phyloP scores from a whole-genome alignment of 2,113 vertebrate genomes.

The Nothobranchius kuhntae region DNA sequence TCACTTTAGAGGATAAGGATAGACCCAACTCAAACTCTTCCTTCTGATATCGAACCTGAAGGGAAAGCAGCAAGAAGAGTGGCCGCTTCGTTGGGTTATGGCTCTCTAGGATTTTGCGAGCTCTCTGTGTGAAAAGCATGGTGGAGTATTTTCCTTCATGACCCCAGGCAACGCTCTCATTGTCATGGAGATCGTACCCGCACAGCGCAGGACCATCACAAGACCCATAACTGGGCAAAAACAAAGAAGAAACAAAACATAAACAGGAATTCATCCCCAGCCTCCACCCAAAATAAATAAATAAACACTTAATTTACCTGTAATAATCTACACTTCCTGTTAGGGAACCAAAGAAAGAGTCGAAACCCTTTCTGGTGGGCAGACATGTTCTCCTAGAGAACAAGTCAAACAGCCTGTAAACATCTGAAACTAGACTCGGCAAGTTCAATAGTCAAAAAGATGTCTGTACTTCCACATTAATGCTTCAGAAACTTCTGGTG shows the following conservation, averaged over 20 bases:
- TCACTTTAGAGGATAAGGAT: background rate
- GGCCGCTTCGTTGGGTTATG: slow-evolving; percentile 84
- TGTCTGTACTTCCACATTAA: no score
- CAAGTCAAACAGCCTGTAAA: background rate
- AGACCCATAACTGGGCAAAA: slow-evolving; percentile 80
- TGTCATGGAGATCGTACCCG: slow-evolving; percentile 90
- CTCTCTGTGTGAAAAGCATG: slow-evolving; percentile 87
- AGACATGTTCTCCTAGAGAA: slow-evolving; percentile 88
- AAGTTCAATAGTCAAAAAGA: no score
- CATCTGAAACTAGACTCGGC: background rate
- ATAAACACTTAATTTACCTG: slow-evolving; percentile 53
- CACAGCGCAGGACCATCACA: slow-evolving; percentile 89
- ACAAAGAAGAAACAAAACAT: background rate
- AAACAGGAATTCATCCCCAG: no score
- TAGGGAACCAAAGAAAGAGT: slow-evolving; percentile 92
- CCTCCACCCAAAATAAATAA: no score
- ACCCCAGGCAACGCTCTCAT: slow-evolving; percentile 89
- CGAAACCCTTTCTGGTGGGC: slow-evolving; percentile 90
- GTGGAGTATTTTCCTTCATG: slow-evolving; percentile 92
- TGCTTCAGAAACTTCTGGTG: no score
- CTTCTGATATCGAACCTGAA: slow-evolving; percentile 73
- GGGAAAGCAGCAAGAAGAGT: slow-evolving; percentile 92
- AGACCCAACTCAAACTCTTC: no score
- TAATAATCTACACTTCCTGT: slow-evolving; percentile 96
- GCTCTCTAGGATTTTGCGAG: slow-evolving; percentile 87